phyloP scores from a whole-genome alignment of 1,140 invertebrate species.

The Gryon sp. region DNA sequence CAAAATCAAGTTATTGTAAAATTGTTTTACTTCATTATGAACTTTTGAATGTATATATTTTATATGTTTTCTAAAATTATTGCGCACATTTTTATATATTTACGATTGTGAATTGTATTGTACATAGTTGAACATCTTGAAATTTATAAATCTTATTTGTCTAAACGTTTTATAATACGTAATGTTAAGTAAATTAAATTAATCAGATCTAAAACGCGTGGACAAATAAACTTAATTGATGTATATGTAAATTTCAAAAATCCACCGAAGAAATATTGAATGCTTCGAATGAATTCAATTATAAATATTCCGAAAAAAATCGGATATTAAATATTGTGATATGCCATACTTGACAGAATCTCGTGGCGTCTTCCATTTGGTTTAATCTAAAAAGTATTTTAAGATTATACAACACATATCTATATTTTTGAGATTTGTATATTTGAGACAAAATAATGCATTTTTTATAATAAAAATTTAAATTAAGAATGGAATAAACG shows the following conservation, averaged over 20 bases:
- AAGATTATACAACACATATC: conserved; percentile 2
- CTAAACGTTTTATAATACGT: background rate
- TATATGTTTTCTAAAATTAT: background rate
- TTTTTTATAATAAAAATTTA: too few relatives aligned
- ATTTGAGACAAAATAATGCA: background rate
- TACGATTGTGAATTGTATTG: conserved; percentile 18
- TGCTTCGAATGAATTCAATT: too few relatives aligned
- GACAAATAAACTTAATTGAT: too few relatives aligned
- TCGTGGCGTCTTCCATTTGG: conserved; percentile 12
- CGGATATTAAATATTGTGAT: conserved; percentile 9
- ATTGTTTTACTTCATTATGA: background rate
- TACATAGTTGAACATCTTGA: conserved; percentile 7
- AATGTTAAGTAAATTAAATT: background rate
- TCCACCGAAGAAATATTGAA: too few relatives aligned
- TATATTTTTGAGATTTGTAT: conserved; percentile 21
- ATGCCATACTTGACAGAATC: conserved; percentile 7
- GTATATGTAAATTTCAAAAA: too few relatives aligned
- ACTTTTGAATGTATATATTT: background rate
- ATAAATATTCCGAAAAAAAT: too few relatives aligned
- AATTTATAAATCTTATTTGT: background rate
- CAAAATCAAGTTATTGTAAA: too few relatives aligned
- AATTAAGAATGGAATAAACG: too few relatives aligned
- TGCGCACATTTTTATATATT: background rate
- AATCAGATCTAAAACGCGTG: background rate
- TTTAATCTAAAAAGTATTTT: conserved; percentile 7